Evolutionary conservation across 2,797 vertebrate genomes (phyloP).

Genomic region (Scyliorhinus canicula): DNA sequence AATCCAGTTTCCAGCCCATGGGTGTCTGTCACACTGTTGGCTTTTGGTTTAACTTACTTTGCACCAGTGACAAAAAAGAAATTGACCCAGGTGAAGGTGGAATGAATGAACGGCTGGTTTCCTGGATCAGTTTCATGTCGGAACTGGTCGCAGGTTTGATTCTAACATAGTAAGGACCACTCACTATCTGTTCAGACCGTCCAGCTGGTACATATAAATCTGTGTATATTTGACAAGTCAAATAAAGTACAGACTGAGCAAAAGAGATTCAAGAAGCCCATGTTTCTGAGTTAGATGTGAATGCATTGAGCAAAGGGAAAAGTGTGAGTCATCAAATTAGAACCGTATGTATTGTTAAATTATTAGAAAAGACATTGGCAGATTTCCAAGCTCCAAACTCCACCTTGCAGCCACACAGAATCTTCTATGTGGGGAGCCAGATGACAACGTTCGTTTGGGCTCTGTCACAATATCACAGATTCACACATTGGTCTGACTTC

Average conservation of each 20-base stretch:
- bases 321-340: background rate
- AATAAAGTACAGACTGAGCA: background rate
- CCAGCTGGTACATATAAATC: background rate
- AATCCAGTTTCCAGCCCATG: background rate
- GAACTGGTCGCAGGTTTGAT: background rate
- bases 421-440: background rate
- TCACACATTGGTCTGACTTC: background rate
- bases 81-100: background rate
- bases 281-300: background rate
- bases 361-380: background rate
- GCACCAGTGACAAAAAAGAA: background rate
- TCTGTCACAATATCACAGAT: background rate
- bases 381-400: background rate
- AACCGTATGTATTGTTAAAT: background rate
- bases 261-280: background rate
- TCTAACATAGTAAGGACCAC: background rate
- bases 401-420: background rate
- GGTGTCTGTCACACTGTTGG: background rate
- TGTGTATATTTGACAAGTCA: background rate
- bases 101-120: background rate
- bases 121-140: background rate
- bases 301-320: background rate
- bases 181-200: background rate
- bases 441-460: background rate
- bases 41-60: background rate